Percentiles rank a stretch among this genome's conserved stretches.
phyloP scores from a whole-genome alignment of 2,888 invertebrate species.

The Drosophila meridionalis region DNA sequence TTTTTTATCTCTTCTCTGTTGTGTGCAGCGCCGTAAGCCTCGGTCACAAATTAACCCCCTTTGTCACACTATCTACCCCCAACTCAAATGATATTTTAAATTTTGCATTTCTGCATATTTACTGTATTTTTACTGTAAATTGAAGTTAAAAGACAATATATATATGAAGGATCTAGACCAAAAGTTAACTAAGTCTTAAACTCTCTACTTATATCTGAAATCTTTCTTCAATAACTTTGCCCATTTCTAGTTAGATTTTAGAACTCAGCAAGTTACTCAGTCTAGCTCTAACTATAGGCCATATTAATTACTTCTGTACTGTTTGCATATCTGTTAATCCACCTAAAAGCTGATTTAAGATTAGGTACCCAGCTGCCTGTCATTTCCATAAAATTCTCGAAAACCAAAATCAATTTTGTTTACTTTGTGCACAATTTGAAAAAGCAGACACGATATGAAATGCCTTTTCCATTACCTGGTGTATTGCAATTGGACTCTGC shows the following conservation, averaged over 20 bases:
- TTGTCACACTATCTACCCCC: slow-evolving; percentile 3
- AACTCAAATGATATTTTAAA: slow-evolving; percentile 3
- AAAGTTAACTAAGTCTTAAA: not conserved
- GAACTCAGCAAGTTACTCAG: not conserved
- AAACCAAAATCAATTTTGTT: not conserved
- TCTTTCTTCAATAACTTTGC: not conserved
- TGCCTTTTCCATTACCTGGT: not conserved
- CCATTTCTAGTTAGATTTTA: not conserved
- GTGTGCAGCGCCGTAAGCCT: slow-evolving; percentile 5
- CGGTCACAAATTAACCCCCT: slow-evolving; percentile 8
- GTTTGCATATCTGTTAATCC: not conserved
- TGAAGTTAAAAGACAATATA: not conserved
- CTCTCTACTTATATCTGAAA: not conserved
- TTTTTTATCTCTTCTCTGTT: not conserved
- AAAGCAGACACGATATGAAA: not conserved
- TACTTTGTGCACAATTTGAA: not conserved
- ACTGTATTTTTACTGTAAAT: not conserved
- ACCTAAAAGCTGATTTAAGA: not conserved
- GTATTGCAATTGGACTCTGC: not conserved
- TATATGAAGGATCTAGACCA: too few species aligned
- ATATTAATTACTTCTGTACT: not conserved
- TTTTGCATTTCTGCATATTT: not conserved
- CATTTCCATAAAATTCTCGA: not conserved
- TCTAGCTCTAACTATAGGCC: not conserved
- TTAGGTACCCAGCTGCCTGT: not conserved